Conservation (phyloP, 2,113 vertebrate species). For the Cynoglossus semilaevis region DNA sequence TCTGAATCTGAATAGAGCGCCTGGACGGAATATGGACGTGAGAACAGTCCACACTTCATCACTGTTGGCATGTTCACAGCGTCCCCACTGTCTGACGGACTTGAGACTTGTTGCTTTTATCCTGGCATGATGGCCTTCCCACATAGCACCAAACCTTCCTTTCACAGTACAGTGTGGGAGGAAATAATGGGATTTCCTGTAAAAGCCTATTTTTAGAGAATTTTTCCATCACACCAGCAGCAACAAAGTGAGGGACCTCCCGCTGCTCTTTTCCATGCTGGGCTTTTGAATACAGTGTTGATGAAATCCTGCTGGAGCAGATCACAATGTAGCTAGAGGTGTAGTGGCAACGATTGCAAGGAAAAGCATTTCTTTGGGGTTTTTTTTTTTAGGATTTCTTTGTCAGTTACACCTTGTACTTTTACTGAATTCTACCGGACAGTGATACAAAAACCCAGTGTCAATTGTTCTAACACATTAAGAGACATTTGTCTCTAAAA, state of each 20-base stretch:
- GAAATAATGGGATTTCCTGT: constrained; percentile 41
- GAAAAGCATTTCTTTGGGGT: background rate
- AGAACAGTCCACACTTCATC: no score
- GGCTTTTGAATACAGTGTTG: background rate
- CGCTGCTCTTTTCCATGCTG: constrained; percentile 8
- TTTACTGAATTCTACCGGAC: background rate
- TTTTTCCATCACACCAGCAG: constrained; percentile 18
- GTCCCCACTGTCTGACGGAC: constrained; percentile 17
- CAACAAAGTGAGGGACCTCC: constrained; percentile 12
- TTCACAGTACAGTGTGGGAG: constrained; percentile 46
- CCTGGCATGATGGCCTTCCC: constrained; percentile 45
- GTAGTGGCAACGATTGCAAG: background rate
- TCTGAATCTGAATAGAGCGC: no score
- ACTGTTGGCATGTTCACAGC: constrained; percentile 5
- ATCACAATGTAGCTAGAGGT: no score
- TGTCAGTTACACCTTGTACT: background rate
- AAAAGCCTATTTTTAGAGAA: constrained; percentile 27
- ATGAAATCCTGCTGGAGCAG: background rate
- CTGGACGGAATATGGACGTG: no score
- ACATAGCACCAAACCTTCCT: constrained; percentile 33
- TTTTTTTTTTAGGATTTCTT: background rate
- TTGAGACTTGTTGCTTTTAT: constrained; percentile 43
- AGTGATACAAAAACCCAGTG: no score
- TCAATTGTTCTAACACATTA: no score
- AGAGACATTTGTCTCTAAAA: no score